phyloP scores from a whole-genome alignment of 2,113 vertebrate genomes.

The Bubalus kerabau region DNA sequence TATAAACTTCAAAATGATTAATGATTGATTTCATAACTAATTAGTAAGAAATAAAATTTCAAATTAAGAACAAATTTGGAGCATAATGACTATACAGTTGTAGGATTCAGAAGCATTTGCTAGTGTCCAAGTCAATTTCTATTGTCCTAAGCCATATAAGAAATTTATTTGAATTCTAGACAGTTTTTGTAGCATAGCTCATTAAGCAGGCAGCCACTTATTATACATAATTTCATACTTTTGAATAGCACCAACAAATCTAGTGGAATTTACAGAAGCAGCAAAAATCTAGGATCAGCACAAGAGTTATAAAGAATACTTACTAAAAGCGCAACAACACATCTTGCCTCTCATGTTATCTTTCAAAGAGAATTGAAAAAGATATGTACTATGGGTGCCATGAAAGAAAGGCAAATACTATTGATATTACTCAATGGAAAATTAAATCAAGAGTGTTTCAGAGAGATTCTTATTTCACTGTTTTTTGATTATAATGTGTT shows the following conservation, averaged over 20 bases:
- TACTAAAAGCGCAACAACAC: constrained; percentile 52
- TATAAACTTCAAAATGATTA: constrained; percentile 77
- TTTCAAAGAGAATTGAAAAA: constrained; percentile 59
- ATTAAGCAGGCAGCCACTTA: constrained; percentile 72
- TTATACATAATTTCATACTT: constrained; percentile 31
- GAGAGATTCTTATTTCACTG: background rate
- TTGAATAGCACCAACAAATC: background rate
- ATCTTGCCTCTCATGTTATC: constrained; percentile 53
- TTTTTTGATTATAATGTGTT: constrained; percentile 39
- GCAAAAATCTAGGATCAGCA: constrained; percentile 76
- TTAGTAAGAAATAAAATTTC: constrained; percentile 83
- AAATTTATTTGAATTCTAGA: constrained; percentile 61
- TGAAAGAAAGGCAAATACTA: constrained; percentile 26
- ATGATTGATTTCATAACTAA: constrained; percentile 85
- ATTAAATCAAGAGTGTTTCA: constrained; percentile 46
- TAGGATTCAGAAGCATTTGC: constrained; percentile 69
- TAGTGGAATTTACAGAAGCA: constrained; percentile 56
- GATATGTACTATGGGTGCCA: constrained; percentile 7
- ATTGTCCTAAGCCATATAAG: constrained; percentile 45
- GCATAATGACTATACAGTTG: constrained; percentile 28
- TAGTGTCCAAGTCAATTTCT: constrained; percentile 58
- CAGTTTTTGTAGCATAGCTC: constrained; percentile 66
- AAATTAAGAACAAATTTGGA: constrained; percentile 78
- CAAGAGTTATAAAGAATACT: constrained; percentile 61
- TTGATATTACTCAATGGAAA: background rate